Conservation (phyloP, 2,888 invertebrate species). For the Gari tellinella region DNA sequence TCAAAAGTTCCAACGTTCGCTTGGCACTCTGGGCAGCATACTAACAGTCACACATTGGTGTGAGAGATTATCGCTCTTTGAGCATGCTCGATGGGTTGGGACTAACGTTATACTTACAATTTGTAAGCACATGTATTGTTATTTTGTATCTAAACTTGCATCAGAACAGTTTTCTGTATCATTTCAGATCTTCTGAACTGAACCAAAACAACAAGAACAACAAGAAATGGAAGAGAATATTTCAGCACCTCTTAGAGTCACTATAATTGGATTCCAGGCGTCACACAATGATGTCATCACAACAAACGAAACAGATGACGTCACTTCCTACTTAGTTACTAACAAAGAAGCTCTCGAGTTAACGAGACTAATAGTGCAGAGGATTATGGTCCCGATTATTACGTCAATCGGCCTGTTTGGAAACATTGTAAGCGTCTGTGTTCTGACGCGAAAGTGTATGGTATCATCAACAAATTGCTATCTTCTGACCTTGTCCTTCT, state of each 20-base stretch:
- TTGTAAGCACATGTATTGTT: no score
- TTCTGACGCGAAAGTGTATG: conserved; percentile 81
- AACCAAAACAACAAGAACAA: no score
- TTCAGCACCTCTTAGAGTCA: conserved; percentile 11
- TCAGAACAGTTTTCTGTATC: no score
- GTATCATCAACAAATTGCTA: conserved; percentile 85
- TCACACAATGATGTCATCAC: not conserved
- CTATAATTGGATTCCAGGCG: not conserved
- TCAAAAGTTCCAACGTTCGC: no score
- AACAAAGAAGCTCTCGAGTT: conserved; percentile 53
- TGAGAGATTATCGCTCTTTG: no score
- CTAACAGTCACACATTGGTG: no score
- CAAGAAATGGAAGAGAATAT: conserved; percentile 5
- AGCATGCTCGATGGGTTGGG: no score
- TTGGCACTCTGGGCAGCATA: no score
- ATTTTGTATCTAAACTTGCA: no score
- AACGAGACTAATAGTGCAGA: conserved; percentile 75
- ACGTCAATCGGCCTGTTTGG: conserved; percentile 77
- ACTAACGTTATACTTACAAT: no score
- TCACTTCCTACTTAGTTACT: not conserved
- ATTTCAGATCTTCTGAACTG: no score
- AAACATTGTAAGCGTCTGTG: conserved; percentile 79
- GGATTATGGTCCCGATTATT: conserved; percentile 77
- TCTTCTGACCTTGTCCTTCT: conserved; percentile 89
- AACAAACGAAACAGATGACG: not conserved